Base-by-base conservation (phyloP, 2,888 invertebrate species). In the Mayetiola destructor region DNA sequence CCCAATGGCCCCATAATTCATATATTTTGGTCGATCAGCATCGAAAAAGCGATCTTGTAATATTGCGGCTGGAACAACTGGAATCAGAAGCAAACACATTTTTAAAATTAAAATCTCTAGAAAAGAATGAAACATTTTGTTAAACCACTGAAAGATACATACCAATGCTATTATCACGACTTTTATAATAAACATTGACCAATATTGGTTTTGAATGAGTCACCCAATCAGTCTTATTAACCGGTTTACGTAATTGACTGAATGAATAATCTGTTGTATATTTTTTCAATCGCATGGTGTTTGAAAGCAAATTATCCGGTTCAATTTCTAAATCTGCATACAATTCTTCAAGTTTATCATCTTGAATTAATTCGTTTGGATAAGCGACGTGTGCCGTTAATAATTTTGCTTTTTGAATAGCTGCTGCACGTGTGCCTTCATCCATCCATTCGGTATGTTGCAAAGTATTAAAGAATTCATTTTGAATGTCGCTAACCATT, bases 61-160 rank as follows among this genome's bases (percentile, higher is more conserved):
- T 61, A 93, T 92, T 61, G 92, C 93, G 63, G 93, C 93, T 0
- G 93, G 92, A 73, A 93, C 91, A 73, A 91, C 92, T 94, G 74
- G 48, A 65, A 27, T 36, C 12, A n/a, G 3, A 36, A 9, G 12
- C 14, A 36, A n/a, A 8, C 4, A 4, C 3, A 9, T 36, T 36
- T 36, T 36, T 36, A 36, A 12, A 36, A 36, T n/a, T 12, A 36
- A 4, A n/a, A 36, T 36, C n/a, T 36, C n/a, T n/a, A n/a, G n/a
- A n/a, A n/a, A n/a, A n/a, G n/a, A n/a, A n/a, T n/a, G n/a, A n/a
- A n/a, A 32, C 12, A 12, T 32, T 32, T 12, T 32, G 12, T 32
- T 32, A 12, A 12, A 12, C 39, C n/a, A n/a, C n/a, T n/a, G n/a
- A n/a, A n/a, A n/a, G n/a, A 10, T 56, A 69, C 75, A 71, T 66